Percentiles rank a stretch among this genome's conserved stretches.
Conservation (phyloP, 2,797 vertebrate genomes). For the Rhynchonycteris naso region DNA sequence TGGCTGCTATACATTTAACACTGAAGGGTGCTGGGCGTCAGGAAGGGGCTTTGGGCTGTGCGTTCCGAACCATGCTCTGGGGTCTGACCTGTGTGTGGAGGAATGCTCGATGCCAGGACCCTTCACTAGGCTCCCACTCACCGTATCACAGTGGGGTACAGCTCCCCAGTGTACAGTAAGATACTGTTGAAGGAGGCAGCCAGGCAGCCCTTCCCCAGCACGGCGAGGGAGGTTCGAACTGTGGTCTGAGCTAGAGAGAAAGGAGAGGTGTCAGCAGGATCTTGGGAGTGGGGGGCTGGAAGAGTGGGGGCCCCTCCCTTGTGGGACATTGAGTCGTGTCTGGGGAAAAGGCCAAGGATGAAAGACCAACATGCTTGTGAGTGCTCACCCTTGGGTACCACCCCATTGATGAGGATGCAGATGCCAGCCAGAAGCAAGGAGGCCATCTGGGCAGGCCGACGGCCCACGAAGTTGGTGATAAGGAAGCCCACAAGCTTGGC, state of each 20-base stretch:
- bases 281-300: neutral
- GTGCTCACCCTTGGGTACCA: conserved; percentile 91
- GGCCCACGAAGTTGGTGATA: conserved; percentile 89
- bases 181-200: conserved; percentile 91
- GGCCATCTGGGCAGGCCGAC: conserved; percentile 89
- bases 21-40: neutral
- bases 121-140: conserved; percentile 65
- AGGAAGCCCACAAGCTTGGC: conserved; percentile 91
- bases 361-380: neutral
- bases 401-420: conserved; percentile 89
- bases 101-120: neutral
- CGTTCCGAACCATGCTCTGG: neutral
- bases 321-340: neutral
- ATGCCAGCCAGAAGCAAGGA: conserved; percentile 89
- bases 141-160: conserved; percentile 93
- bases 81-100: neutral
- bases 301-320: neutral
- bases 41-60: neutral
- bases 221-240: conserved; percentile 89
- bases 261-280: neutral
- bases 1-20: neutral
- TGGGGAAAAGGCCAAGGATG: neutral
- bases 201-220: conserved; percentile 92
- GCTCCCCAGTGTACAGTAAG: conserved; percentile 91
- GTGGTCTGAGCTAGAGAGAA: conserved; percentile 85